Conservation (phyloP, 2,797 vertebrate species). For the Nannoperca obscura region DNA sequence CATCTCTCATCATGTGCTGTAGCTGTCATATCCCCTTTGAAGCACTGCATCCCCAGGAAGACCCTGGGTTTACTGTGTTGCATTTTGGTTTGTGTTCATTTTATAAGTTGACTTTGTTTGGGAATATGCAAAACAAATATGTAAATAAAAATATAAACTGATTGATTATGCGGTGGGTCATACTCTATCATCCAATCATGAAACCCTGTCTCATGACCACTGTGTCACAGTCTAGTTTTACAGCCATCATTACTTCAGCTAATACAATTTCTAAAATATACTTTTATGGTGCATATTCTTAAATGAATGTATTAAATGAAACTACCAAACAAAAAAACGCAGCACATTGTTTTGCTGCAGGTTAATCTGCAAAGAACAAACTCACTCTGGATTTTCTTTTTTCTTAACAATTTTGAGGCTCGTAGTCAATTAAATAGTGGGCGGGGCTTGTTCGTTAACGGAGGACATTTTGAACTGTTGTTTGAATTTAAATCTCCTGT, state of each 20-base stretch:
- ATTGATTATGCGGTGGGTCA: neutral
- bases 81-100: neutral
- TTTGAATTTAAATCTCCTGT: neutral
- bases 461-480: neutral
- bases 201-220: neutral
- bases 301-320: neutral
- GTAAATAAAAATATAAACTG: neutral
- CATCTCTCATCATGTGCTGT: neutral
- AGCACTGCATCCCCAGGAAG: no score
- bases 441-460: constrained; percentile 23
- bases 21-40: neutral
- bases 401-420: neutral
- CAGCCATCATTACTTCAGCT: neutral
- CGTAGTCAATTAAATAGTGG: neutral
- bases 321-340: neutral
- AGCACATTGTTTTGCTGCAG: neutral
- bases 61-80: neutral
- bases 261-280: neutral
- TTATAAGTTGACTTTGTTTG: neutral
- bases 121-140: neutral
- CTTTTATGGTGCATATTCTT: neutral
- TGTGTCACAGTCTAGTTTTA: neutral
- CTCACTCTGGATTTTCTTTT: no score
- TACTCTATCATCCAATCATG: neutral
- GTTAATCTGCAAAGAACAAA: neutral